Conservation (phyloP, 1,140 invertebrate genomes). For the Rhopalosiphum maidis region DNA sequence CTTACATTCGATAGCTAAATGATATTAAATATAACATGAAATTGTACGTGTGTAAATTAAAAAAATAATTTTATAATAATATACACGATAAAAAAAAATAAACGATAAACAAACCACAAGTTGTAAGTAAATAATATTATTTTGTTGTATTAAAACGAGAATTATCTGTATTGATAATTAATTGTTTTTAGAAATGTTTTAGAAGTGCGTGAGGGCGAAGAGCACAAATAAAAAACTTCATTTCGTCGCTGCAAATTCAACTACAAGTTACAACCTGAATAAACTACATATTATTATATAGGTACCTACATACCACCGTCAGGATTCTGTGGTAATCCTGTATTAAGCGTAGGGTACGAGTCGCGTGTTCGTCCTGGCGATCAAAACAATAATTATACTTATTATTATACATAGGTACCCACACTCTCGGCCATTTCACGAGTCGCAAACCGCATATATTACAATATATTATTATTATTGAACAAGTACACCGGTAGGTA, state of each 20-base stretch:
- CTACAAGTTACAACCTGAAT: not conserved
- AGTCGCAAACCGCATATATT: not conserved
- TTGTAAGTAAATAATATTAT: not conserved
- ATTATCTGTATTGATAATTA: not conserved
- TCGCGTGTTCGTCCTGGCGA: not conserved
- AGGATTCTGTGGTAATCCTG: not conserved
- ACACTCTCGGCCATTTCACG: not conserved
- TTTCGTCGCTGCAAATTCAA: not conserved
- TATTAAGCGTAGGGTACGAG: not conserved
- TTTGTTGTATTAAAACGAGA: not conserved
- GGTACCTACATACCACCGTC: not conserved
- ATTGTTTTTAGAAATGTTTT: not conserved
- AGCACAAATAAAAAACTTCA: not conserved
- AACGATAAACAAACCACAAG: not conserved
- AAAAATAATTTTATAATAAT: not conserved
- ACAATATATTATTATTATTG: conserved; percentile 1
- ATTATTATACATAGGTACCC: not conserved
- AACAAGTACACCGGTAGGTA: not conserved
- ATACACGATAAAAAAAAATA: no score
- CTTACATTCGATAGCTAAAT: no score
- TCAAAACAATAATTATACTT: not conserved
- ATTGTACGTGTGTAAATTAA: not conserved
- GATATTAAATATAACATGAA: not conserved
- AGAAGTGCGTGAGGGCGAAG: not conserved
- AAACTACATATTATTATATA: not conserved